These are phyloP conservation scores for Myripristis murdjan DNA, from an alignment of 2,797 vertebrate species.

Conservation along the genomic window DNA sequence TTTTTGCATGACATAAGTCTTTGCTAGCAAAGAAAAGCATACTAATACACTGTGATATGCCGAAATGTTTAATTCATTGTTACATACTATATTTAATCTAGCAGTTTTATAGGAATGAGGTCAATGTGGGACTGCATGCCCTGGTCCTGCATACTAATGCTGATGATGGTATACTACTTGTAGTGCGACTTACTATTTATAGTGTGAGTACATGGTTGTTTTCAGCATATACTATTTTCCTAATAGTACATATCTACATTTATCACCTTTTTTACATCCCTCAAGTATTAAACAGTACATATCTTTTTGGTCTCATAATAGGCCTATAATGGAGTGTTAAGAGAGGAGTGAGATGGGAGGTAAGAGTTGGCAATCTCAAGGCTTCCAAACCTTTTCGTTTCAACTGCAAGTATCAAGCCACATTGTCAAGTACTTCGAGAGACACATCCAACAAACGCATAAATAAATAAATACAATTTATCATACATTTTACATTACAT, in stretches of 20 bases:
- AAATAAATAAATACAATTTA: conserved; percentile 88
- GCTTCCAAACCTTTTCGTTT: conserved; percentile 60
- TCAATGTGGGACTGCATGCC: conserved; percentile 59
- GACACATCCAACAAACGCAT: conserved; percentile 78
- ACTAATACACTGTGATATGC: conserved; percentile 67
- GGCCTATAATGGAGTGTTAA: conserved; percentile 65
- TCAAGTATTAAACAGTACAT: conserved; percentile 64
- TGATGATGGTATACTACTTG: conserved; percentile 51
- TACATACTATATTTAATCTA: conserved; percentile 54
- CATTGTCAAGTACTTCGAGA: conserved; percentile 72
- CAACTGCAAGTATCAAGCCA: conserved; percentile 67
- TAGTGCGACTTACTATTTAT: conserved; percentile 49
- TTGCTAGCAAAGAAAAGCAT: conserved; percentile 78
- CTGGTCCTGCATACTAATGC: conserved; percentile 63
- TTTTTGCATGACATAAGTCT: conserved; percentile 64
- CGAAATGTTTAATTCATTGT: conserved; percentile 62
- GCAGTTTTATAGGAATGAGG: conserved; percentile 62
- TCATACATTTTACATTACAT: conserved; percentile 87
- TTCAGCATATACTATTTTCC: conserved; percentile 55
- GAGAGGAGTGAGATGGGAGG: conserved; percentile 75
- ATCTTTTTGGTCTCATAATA: conserved; percentile 76
- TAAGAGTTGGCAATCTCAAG: conserved; percentile 80
- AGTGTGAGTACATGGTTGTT: conserved; percentile 54
- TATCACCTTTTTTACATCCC: conserved; percentile 61
- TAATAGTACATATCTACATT: conserved; percentile 82